Percentiles rank a stretch among this genome's conserved stretches.
phyloP scores from a whole-genome alignment of 2,113 vertebrate species.

The Hyaena hyaena region DNA sequence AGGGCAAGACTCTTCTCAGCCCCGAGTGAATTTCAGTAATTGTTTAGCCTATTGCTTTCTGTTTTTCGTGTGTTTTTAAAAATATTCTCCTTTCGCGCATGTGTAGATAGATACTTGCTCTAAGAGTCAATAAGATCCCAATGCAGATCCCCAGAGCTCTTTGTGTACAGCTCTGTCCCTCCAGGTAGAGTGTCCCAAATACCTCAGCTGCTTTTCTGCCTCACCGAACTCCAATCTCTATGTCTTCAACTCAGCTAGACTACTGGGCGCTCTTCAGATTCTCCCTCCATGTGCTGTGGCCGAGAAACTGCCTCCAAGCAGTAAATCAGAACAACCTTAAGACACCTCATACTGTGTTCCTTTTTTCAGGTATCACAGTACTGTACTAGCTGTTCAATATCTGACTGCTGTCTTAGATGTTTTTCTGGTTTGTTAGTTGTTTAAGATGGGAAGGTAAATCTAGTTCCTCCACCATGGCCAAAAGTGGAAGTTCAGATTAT shows the following conservation, averaged over 20 bases:
- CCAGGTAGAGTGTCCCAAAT: background rate
- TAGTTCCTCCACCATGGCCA: background rate
- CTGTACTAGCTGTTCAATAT: background rate
- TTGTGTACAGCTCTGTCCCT: background rate
- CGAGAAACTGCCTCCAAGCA: background rate
- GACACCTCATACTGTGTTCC: background rate
- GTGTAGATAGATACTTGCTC: background rate
- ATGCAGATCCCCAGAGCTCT: background rate
- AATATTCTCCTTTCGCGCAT: background rate
- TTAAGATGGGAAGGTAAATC: background rate
- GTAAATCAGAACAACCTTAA: background rate
- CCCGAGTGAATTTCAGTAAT: background rate
- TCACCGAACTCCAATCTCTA: background rate
- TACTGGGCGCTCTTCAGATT: background rate
- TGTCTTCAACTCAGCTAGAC: background rate
- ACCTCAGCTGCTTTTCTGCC: background rate
- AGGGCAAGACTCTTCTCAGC: background rate
- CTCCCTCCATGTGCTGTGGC: background rate
- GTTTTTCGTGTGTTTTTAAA: background rate
- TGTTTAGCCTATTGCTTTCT: background rate
- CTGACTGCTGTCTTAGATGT: background rate
- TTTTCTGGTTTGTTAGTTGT: constrained; percentile 5
- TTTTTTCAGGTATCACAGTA: background rate
- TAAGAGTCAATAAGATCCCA: background rate
- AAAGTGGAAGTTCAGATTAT: background rate